Conservation (phyloP, 2,797 vertebrate species). For the Catostomus latipinnis region DNA sequence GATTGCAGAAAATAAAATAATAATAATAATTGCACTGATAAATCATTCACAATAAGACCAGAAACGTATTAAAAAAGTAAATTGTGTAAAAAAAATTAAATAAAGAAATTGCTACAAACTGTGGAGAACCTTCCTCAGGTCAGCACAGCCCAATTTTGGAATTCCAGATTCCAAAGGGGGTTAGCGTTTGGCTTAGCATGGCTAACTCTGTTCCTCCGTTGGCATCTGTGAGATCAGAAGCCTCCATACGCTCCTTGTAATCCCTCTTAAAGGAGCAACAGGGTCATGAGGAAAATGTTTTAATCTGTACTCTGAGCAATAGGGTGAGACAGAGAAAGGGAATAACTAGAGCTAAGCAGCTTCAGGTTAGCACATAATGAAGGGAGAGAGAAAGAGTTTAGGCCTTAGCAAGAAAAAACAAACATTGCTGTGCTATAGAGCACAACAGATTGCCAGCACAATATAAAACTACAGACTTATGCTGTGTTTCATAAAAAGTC, state of each 20-base stretch:
- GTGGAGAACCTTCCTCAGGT: background rate
- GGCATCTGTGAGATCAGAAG: slow-evolving; percentile 65
- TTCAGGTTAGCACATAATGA: slow-evolving; percentile 2
- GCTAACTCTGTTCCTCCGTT: slow-evolving; percentile 50
- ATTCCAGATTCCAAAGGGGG: slow-evolving; percentile 20
- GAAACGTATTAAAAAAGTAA: background rate
- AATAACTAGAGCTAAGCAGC: slow-evolving; percentile 25
- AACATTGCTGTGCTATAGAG: background rate
- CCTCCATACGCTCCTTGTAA: slow-evolving; percentile 66
- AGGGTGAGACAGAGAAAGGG: slow-evolving; percentile 7
- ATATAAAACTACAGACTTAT: too few species aligned
- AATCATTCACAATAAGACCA: too few species aligned
- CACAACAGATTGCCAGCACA: too few species aligned
- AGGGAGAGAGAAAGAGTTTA: background rate
- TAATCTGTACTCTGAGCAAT: slow-evolving; percentile 60
- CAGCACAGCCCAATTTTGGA: background rate
- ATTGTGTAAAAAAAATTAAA: background rate
- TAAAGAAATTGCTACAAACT: background rate
- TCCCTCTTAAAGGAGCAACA: slow-evolving; percentile 69
- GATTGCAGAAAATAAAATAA: too few species aligned
- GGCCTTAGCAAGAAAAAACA: background rate
- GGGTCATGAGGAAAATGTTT: slow-evolving; percentile 70
- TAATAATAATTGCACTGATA: too few species aligned
- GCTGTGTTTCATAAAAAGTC: too few species aligned
- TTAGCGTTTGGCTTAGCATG: slow-evolving; percentile 36